Percentiles rank a stretch among this genome's conserved stretches.
These are phyloP conservation scores for Glaucopsyche alexis DNA, from an alignment of 2,888 invertebrate genomes.

Conservation along the genomic window DNA sequence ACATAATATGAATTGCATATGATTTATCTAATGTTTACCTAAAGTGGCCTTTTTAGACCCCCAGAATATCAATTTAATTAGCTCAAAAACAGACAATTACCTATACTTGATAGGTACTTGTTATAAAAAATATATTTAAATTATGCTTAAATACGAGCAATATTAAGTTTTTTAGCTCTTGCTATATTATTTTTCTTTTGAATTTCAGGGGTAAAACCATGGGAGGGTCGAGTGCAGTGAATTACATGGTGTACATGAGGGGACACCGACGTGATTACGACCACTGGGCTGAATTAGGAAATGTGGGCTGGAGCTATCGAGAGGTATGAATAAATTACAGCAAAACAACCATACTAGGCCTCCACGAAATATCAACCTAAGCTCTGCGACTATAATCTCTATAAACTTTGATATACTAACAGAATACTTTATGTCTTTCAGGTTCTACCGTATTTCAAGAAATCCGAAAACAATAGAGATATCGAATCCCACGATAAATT, in stretches of 20 bases:
- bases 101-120: too few relatives aligned
- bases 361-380: neutral
- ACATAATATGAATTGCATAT: too few relatives aligned
- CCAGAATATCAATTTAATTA: too few relatives aligned
- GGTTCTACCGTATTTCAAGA: slow-evolving; percentile 85
- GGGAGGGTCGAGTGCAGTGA: slow-evolving; percentile 84
- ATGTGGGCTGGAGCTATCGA: slow-evolving; percentile 82
- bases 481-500: slow-evolving; percentile 71
- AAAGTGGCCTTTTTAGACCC: too few relatives aligned
- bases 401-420: slow-evolving; percentile 1
- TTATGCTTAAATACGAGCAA: too few relatives aligned
- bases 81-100: too few relatives aligned
- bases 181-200: neutral
- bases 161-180: too few relatives aligned
- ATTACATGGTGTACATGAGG: slow-evolving; percentile 83
- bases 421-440: slow-evolving; percentile 45
- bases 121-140: too few relatives aligned
- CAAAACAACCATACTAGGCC: neutral
- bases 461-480: slow-evolving; percentile 82
- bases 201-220: slow-evolving; percentile 81
- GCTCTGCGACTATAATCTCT: neutral
- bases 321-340: slow-evolving; percentile 56
- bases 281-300: slow-evolving; percentile 82
- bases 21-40: too few relatives aligned
- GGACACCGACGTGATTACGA: slow-evolving; percentile 83